These are phyloP conservation scores for Perca flavescens DNA, from an alignment of 2,113 vertebrate species.

Conservation along the genomic window DNA sequence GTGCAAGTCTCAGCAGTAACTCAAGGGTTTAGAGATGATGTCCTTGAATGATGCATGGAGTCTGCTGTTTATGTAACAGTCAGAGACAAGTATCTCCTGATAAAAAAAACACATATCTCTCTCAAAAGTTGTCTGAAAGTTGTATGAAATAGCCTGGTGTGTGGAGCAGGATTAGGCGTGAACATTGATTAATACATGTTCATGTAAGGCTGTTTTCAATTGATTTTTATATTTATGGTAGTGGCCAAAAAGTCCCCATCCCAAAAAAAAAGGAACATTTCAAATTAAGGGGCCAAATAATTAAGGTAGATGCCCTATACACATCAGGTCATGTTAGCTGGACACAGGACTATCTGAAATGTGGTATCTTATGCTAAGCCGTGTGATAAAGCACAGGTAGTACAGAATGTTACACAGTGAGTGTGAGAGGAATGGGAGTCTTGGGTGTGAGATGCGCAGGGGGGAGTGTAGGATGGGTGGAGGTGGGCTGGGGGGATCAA, in stretches of 20 bases:
- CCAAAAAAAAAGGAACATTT: not conserved
- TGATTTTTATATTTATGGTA: not conserved
- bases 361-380: not conserved
- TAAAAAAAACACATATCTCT: no score
- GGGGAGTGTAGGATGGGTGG: not conserved
- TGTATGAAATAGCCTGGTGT: not conserved
- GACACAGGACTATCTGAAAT: not conserved
- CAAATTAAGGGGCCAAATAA: no score
- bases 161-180: not conserved
- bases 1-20: not conserved
- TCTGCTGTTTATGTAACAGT: not conserved
- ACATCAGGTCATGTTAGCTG: not conserved
- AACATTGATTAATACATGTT: not conserved
- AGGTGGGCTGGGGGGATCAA: not conserved
- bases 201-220: not conserved
- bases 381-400: not conserved
- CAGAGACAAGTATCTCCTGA: not conserved
- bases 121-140: not conserved
- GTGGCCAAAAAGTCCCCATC: not conserved
- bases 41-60: not conserved
- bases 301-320: not conserved
- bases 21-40: not conserved
- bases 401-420: constrained; percentile 3
- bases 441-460: not conserved
- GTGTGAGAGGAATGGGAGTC: not conserved